Conservation (phyloP, 2,797 vertebrate species). For the Anniella stebbinsi region DNA sequence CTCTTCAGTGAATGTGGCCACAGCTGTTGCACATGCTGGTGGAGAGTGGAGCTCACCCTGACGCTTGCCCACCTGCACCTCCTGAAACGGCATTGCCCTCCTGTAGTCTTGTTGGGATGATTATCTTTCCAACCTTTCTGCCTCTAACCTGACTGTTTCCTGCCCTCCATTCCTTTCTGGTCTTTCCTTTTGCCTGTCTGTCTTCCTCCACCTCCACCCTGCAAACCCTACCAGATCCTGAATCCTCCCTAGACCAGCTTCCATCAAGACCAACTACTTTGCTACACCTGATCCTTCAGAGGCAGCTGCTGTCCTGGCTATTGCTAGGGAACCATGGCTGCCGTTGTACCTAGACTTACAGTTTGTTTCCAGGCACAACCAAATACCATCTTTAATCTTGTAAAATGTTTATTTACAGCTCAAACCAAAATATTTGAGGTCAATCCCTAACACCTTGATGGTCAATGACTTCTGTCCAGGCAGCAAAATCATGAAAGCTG, state of each 20-base stretch:
- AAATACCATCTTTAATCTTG: background rate
- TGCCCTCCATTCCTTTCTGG: background rate
- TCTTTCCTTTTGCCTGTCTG: no score
- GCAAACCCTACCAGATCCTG: no score
- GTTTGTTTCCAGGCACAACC: background rate
- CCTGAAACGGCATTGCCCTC: background rate
- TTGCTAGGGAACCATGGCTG: background rate
- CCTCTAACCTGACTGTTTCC: background rate
- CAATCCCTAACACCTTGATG: background rate
- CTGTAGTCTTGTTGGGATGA: background rate
- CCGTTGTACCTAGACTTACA: background rate
- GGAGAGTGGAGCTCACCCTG: background rate
- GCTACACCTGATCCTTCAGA: background rate
- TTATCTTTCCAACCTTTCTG: background rate
- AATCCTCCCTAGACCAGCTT: background rate
- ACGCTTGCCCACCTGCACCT: background rate
- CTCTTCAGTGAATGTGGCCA: no score
- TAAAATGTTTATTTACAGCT: background rate
- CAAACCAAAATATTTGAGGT: background rate
- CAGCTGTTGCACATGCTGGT: conserved; percentile 18
- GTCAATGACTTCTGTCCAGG: background rate
- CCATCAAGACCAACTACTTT: background rate
- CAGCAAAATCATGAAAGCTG: background rate
- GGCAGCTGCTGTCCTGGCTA: background rate
- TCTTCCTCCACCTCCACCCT: no score